A percentile compares a stretch with the other conserved stretches of the same genome.
These are phyloP conservation scores for Nasonia vitripennis DNA, from an alignment of 1,140 invertebrate genomes.

Conservation along the genomic window DNA sequence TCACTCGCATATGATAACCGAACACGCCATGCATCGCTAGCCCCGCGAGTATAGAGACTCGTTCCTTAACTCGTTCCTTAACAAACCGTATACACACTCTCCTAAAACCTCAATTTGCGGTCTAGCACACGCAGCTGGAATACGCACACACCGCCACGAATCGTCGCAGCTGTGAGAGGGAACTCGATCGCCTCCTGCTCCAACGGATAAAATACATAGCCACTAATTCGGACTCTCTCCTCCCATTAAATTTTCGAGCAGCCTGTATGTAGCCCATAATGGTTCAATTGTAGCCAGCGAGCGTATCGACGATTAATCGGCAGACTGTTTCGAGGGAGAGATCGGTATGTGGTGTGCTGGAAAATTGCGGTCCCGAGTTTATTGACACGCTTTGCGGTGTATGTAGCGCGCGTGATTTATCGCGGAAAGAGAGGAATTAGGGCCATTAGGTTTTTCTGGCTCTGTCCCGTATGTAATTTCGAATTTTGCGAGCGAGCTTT, in stretches of 20 bases:
- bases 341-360: too few species aligned
- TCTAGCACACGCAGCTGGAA: conserved; percentile 8
- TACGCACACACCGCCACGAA: not conserved
- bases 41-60: not conserved
- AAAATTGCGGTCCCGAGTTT: not conserved
- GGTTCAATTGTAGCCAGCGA: not conserved
- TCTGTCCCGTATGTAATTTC: not conserved
- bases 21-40: too few species aligned
- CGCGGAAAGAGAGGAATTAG: not conserved
- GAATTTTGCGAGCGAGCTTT: not conserved
- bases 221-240: not conserved
- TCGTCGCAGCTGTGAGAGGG: not conserved
- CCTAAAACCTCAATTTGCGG: conserved; percentile 4
- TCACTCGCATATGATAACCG: not conserved
- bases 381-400: conserved; percentile 6
- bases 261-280: not conserved
- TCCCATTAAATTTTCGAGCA: not conserved
- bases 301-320: not conserved
- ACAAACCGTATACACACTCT: not conserved
- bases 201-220: conserved; percentile 4
- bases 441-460: not conserved
- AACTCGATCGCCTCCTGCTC: not conserved
- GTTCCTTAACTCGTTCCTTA: too few species aligned
- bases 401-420: not conserved
- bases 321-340: not conserved